Conservation (phyloP, 2,113 vertebrate species). For the Ceuthmochares aereus region DNA sequence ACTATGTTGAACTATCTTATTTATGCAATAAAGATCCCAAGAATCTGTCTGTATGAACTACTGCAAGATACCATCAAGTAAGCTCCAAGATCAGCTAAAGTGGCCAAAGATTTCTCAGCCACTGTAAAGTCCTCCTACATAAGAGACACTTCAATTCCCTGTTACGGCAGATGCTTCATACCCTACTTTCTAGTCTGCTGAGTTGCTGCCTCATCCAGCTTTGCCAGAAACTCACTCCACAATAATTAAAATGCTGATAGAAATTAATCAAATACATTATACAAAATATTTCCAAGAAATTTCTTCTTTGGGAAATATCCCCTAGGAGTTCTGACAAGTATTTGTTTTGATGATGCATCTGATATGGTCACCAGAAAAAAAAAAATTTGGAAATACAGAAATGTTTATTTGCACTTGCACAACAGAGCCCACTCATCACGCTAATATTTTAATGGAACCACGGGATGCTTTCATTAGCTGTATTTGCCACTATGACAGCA, state of each 20-base stretch:
- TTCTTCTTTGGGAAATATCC: background rate
- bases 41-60: background rate
- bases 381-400: background rate
- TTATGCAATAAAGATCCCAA: background rate
- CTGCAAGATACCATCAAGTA: background rate
- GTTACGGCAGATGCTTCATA: rapidly evolving
- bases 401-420: background rate
- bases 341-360: background rate
- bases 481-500: slow-evolving; percentile 34
- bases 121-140: background rate
- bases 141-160: background rate
- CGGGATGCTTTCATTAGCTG: slow-evolving; percentile 42
- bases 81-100: background rate
- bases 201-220: background rate
- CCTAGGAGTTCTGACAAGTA: background rate
- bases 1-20: background rate
- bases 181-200: background rate
- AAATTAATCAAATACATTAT: background rate
- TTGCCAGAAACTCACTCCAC: background rate
- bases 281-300: background rate
- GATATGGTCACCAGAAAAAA: background rate
- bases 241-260: too few species aligned
- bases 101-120: background rate
- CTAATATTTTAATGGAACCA: background rate
- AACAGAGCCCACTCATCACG: background rate